A percentile compares a stretch with the other conserved stretches of the same genome.
These are phyloP conservation scores for Drosophila punjabiensis DNA, from an alignment of 1,140 invertebrate genomes.

Conservation along the genomic window DNA sequence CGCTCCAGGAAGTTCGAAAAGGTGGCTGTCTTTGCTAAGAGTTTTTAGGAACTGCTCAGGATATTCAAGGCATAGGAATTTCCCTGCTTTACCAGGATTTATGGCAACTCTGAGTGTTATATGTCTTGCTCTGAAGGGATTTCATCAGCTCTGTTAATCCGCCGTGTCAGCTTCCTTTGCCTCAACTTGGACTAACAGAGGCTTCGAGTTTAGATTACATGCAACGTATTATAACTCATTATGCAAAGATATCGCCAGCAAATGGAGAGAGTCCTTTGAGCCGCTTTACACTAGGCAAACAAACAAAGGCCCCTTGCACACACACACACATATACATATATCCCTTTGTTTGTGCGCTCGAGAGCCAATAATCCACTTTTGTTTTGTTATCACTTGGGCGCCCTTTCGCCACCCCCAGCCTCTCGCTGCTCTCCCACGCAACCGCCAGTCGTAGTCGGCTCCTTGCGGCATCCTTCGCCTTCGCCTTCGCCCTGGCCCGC, in stretches of 20 bases:
- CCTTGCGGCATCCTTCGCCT: slow-evolving; percentile 38
- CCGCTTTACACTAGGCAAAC: slow-evolving; percentile 47
- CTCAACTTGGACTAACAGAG: slow-evolving; percentile 21
- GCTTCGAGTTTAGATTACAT: slow-evolving; percentile 16
- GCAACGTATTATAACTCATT: slow-evolving; percentile 25
- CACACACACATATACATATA: slow-evolving; percentile 13
- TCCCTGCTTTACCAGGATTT: slow-evolving; percentile 39
- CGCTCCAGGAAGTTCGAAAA: slow-evolving; percentile 53
- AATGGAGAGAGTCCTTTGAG: slow-evolving; percentile 29
- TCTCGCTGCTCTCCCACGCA: background rate
- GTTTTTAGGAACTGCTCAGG: background rate
- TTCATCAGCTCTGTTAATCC: slow-evolving; percentile 9
- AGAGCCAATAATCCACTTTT: slow-evolving; percentile 84
- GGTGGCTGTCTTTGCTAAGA: slow-evolving; percentile 53
- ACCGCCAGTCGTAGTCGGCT: slow-evolving; percentile 33
- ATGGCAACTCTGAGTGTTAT: slow-evolving; percentile 50
- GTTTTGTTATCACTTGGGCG: slow-evolving; percentile 76
- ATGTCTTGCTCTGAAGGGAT: background rate
- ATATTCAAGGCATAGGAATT: slow-evolving; percentile 8
- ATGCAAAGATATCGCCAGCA: slow-evolving; percentile 16
- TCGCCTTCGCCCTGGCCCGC: slow-evolving; percentile 45
- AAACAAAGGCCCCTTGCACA: slow-evolving; percentile 26
- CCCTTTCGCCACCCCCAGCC: slow-evolving; percentile 24
- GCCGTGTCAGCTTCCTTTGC: background rate
- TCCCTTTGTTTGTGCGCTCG: slow-evolving; percentile 70